Base-by-base conservation (phyloP, 2,113 vertebrate species). In the Carollia perspicillata region DNA sequence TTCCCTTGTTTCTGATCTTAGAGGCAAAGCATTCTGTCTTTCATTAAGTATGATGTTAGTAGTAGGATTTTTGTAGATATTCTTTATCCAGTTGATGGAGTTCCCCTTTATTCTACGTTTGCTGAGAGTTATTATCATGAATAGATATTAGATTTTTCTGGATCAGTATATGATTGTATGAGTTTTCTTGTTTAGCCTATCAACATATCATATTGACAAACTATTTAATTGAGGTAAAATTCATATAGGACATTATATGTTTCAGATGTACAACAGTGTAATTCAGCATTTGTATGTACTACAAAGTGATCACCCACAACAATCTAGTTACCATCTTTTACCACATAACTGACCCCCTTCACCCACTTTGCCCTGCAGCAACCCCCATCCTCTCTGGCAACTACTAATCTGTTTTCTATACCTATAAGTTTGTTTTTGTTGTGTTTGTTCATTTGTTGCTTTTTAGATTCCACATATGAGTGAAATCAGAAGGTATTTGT, bases 1-100 rank as follows among this genome's bases (percentile, higher is more conserved):
- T 75, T 94, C 14, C n/a, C 33, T 93, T 90, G 8, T 92, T 94
- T 93, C 33, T 90, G 17, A 81, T 77, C 9, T 90, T 93, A 53
- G 26, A 23, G 8, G 68, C 11, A 89, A 95, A 84, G 2, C 40
- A 79, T 58, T 58, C 55, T 28, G 9, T 58, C 55, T 58, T 86
- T 90, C 42, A 74, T 93, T 84, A 95, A 90, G 37, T 87, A 44
- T 74, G 22, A 88, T 93, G 4, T 42, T 55, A 91, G 33, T 2
- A 33, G 42, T 63, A 91, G 37, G 33, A 35, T 80, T 95, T 93
- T 89, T 83, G 22, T 79, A 68, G 22, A 68, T 93, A 17, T 22
- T 75, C 37, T 93, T 95, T 84, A 88, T 66, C n/a, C 66, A 79
- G 17, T 81, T 94, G 68, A 47, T 71, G 44, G 66, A 44, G 35